These are phyloP conservation scores for Drosophila maculinotata DNA, from an alignment of 2,888 invertebrate species.

Conservation along the genomic window DNA sequence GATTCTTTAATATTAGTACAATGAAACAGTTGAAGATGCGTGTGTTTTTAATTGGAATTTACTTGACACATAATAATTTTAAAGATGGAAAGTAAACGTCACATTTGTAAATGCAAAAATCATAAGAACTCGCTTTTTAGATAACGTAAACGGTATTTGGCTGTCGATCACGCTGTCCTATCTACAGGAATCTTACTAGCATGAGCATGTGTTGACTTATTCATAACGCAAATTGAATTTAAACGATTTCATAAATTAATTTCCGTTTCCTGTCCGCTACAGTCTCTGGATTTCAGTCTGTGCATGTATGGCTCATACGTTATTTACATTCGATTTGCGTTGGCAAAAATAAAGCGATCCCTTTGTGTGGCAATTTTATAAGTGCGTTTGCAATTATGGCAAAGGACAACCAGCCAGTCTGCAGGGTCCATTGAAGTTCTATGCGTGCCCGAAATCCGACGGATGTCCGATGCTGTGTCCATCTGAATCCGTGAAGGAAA, in stretches of 20 bases:
- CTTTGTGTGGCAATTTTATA: constrained; percentile 38
- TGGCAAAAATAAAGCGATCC: constrained; percentile 41
- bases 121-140: not conserved
- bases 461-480: constrained; percentile 51
- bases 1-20: no score
- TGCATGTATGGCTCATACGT: constrained; percentile 19
- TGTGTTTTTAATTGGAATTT: no score
- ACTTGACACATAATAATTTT: no score
- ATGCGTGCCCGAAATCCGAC: constrained; percentile 41
- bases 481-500: constrained; percentile 21
- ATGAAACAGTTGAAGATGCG: no score
- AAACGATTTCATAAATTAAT: constrained; percentile 78
- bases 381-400: constrained; percentile 59
- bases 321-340: constrained; percentile 55
- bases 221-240: constrained; percentile 69
- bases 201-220: constrained; percentile 52
- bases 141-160: constrained; percentile 4
- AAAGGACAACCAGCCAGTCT: constrained; percentile 14
- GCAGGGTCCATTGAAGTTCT: constrained; percentile 28
- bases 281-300: constrained; percentile 18
- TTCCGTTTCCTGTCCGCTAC: constrained; percentile 64
- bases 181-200: not conserved
- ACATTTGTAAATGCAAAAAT: not conserved
- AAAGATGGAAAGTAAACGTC: no score
- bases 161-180: not conserved